Base-by-base conservation (phyloP, 2,113 vertebrate species). In the Varanus komodoensis region DNA sequence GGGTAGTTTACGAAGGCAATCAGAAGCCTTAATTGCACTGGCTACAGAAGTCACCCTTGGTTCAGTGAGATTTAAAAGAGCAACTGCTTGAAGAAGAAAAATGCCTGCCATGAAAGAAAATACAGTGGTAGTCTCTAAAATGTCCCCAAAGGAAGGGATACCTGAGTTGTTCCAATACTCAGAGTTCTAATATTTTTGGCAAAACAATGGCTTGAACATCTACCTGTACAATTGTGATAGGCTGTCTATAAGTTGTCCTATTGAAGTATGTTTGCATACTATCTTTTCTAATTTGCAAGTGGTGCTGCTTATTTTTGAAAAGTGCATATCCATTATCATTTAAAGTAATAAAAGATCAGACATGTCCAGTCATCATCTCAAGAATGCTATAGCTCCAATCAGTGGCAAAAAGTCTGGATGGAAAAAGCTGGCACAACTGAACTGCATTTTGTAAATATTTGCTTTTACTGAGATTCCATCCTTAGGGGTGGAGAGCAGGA, bases 171-270 rank as follows among this genome's bases (percentile, higher is more conserved):
- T 91, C 87, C 93, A 95, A 88, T 87, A 89, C 93, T 96, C 87
- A 80, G 93, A 93, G 92, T 89, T 93, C 89, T 90, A 84, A 82
- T 93, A 86, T 95, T 89, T 96, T 97, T 95, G 97, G 96, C 96
- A 96, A 94, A 95, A 96, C 92, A 94, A 97, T 97, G 97, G 97
- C 97, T 97, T 97, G 7, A 92, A 94, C 91, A 94, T 92, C 88
- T 44, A 44, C 38, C 38, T 89, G 73, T 82, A 87, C 14, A 93
- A 74, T 90, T 94, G 82, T 89, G 91, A 87, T 67, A 75, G 61
- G 86, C 17, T 69, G 27, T 84, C 68, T 87, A 80, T 87, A 87
- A 81, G 94, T 79, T 82, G 87, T 94, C 89, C 50, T 50, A 44
- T 57, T 93, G 93, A 91, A 89, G 61, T 84, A 61, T 29, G 68